Conservation (phyloP, 2,113 vertebrate species). For the Bos taurus region ARS-UCD2.0 NC_037348.1:67032001-67032500, state of each 20-base stretch:
- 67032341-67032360: neutral
- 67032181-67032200: neutral
- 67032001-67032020: neutral
- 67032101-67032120: neutral
- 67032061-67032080: neutral
- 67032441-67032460: neutral
- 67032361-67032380: neutral
- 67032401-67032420: neutral
- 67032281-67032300: neutral
- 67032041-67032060: neutral
- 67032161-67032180: neutral
- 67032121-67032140: accelerated
- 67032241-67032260: neutral
- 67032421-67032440: neutral
- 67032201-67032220: accelerated
- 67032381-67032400: neutral
- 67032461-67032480: neutral
- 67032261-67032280: neutral
- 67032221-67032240: accelerated
- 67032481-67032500: neutral
- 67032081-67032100: too few species aligned
- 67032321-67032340: neutral
- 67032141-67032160: neutral
- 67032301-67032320: neutral
- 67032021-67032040: neutral